These are phyloP conservation scores for Tapirus terrestris DNA, from an alignment of 2,113 vertebrate genomes.

Conservation along the genomic window DNA sequence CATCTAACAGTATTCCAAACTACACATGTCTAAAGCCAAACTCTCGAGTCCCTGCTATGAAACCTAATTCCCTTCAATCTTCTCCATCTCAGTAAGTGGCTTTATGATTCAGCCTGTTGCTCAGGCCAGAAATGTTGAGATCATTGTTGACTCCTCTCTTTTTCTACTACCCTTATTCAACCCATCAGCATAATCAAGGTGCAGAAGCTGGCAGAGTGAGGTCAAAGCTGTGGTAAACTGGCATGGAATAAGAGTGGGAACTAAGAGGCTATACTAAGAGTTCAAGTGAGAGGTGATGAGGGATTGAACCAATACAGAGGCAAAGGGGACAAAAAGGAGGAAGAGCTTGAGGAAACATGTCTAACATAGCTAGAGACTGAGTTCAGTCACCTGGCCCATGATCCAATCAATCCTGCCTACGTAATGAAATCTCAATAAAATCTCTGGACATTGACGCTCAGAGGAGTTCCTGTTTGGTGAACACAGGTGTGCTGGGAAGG, in stretches of 20 bases:
- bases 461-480: background rate
- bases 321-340: background rate
- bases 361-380: background rate
- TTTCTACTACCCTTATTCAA: background rate
- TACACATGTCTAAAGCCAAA: background rate
- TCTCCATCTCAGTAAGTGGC: background rate
- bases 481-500: background rate
- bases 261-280: background rate
- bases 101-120: background rate
- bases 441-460: background rate
- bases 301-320: background rate
- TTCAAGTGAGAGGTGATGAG: background rate
- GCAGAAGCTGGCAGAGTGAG: background rate
- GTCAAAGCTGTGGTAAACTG: background rate
- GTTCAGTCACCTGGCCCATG: background rate
- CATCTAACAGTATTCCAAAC: background rate
- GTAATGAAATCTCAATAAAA: background rate
- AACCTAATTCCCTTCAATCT: background rate
- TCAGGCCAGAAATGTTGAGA: background rate
- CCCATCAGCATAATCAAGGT: background rate
- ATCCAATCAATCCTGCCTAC: background rate
- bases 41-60: background rate
- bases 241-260: background rate
- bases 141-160: background rate
- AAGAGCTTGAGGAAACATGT: background rate